Evolutionary conservation across 2,888 invertebrate genomes (phyloP), one percentile per base, ranked within the genome.

Genomic region (Lepidonotus clava): DNA sequence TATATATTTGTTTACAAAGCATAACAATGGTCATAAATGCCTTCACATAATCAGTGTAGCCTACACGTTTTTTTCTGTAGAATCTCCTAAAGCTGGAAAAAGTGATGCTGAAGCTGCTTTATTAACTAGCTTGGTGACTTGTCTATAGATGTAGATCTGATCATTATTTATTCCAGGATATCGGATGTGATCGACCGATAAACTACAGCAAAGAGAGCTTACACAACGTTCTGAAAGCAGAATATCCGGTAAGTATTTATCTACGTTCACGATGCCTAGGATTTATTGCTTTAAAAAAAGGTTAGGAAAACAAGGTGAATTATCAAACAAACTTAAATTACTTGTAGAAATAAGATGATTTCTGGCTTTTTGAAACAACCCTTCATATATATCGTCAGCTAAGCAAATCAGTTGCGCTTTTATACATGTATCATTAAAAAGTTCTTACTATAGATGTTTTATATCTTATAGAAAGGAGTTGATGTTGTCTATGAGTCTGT

Each of bases 401-500:
- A n/a, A n/a, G n/a, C n/a, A n/a, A n/a, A n/a, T 46, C 18, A 46
- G 18, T 46, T 46, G 8, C 8, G 46, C 18, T 46, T 46, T 46
- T 46, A 11, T 46, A 11, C 8, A 46, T 11, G 8, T 11, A 46
- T 18, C 8, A 46, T 46, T 66, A 66, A 66, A 14, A 24, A 66
- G 66, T n/a, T 28, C 28, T 66, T 14, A 76, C 24, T 24, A 28
- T 18, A 28, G 28, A 11, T 11, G 18, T 32, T n/a, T 80, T 36
- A n/a, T 87, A 61, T 32, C 71, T 88, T 88, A 14, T 88, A 93
- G 92, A 91, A 91, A 88, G 93, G 93, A 32, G 87, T 93, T 6
- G 92, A 93, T 90, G 92, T 93, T 46, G 91, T 93, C 8, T 93
- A 93, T 87, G 93, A 93, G 87, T 91, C 92, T 5, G 89, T 93